phyloP scores from a whole-genome alignment of 2,797 vertebrate genomes.

The Pipistrellus nathusii region DNA sequence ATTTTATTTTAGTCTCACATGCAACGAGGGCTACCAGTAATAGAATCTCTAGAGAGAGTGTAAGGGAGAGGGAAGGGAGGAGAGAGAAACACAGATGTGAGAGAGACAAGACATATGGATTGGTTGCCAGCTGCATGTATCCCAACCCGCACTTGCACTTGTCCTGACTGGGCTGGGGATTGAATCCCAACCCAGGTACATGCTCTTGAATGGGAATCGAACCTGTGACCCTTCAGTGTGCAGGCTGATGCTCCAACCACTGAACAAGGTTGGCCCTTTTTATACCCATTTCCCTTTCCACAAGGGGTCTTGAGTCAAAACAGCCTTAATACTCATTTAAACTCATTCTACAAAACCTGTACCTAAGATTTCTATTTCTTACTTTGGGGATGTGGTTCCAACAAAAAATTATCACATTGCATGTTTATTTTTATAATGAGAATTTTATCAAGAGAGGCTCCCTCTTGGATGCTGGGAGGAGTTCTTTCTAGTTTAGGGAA shows the following conservation, averaged over 20 bases:
- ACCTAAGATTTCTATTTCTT: constrained; percentile 13
- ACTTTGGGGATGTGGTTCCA: neutral
- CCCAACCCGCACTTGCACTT: too few species aligned
- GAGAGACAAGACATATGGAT: too few species aligned
- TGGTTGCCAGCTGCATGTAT: too few species aligned
- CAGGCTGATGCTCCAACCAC: too few species aligned
- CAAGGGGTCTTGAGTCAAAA: constrained; percentile 19
- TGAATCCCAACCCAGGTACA: too few species aligned
- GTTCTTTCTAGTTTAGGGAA: constrained; percentile 18
- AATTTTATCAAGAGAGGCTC: constrained; percentile 1
- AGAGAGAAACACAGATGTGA: too few species aligned
- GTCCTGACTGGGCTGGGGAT: too few species aligned
- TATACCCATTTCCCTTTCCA: neutral
- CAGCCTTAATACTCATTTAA: constrained; percentile 12
- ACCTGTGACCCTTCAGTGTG: too few species aligned
- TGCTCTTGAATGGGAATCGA: too few species aligned
- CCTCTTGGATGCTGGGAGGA: neutral
- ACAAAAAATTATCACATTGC: neutral
- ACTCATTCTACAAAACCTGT: neutral
- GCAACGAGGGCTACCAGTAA: neutral
- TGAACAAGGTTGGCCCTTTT: neutral
- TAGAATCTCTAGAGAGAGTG: neutral
- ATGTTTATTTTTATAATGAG: constrained; percentile 22
- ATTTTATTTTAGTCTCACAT: neutral
- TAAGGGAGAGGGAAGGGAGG: too few species aligned